Percentiles rank a stretch among this genome's conserved stretches.
Evolutionary conservation across 2,888 invertebrate genomes (phyloP).

Genomic region (Epirrhoe tristata): DNA sequence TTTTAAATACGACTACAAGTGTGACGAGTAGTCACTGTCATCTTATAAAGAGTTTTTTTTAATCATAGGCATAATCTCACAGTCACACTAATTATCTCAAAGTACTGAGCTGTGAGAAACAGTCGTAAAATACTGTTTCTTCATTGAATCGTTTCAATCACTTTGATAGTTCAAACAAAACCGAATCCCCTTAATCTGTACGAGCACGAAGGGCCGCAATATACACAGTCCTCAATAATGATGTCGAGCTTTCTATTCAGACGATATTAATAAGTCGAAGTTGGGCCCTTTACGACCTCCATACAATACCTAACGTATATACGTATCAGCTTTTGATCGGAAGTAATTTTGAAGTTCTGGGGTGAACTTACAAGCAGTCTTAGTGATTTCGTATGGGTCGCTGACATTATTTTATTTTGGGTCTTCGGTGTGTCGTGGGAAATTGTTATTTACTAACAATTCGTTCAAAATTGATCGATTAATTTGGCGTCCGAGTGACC

Average conservation of each 20-base stretch:
- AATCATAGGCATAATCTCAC: too few species aligned
- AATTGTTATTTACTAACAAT: neutral
- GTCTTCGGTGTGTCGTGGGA: conserved; percentile 2
- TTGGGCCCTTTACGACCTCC: conserved; percentile 45
- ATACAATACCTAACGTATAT: conserved; percentile 20
- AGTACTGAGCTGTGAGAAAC: too few species aligned
- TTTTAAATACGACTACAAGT: too few species aligned
- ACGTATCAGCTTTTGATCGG: conserved; percentile 17
- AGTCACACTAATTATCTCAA: too few species aligned
- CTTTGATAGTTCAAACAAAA: conserved; percentile 1
- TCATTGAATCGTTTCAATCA: neutral
- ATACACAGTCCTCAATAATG: conserved; percentile 55
- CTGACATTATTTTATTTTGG: conserved; percentile 31
- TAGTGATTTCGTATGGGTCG: conserved; percentile 30
- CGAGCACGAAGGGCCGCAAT: conserved; percentile 43
- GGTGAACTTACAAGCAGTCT: conserved; percentile 32
- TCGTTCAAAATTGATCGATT: too few species aligned
- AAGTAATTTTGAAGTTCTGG: conserved; percentile 37
- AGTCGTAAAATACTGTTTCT: too few species aligned
- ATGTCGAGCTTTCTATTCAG: conserved; percentile 60
- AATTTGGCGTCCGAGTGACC: too few species aligned
- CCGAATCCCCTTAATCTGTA: conserved; percentile 41
- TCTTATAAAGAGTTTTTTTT: too few species aligned
- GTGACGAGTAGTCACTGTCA: too few species aligned
- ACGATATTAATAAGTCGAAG: conserved; percentile 58